Conservation (phyloP, 1,140 invertebrate species). For the Pemphigus obesinymphae region DNA sequence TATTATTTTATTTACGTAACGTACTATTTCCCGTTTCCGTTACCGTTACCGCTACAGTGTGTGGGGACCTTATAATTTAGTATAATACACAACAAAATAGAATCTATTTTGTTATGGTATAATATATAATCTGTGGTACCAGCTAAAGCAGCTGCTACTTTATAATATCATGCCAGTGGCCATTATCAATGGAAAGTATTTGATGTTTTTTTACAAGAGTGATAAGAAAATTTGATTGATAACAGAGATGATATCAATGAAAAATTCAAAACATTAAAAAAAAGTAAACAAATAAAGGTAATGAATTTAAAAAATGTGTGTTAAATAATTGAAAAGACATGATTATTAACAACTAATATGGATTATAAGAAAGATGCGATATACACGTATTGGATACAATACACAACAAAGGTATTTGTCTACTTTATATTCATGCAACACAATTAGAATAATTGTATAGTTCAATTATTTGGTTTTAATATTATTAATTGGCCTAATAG, state of each 20-base stretch:
- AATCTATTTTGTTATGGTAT: too few species aligned
- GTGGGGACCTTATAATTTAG: too few species aligned
- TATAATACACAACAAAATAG: too few species aligned
- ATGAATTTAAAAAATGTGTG: constrained; percentile 18
- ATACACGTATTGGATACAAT: constrained; percentile 56
- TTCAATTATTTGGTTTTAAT: neutral
- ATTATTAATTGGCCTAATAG: neutral
- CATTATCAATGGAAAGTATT: too few species aligned
- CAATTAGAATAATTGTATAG: neutral
- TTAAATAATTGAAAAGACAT: constrained; percentile 20
- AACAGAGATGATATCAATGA: constrained; percentile 6
- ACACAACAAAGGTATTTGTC: constrained; percentile 53
- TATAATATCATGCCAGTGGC: too few species aligned
- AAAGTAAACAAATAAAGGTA: constrained; percentile 22
- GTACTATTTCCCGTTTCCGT: too few species aligned
- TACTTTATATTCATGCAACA: neutral
- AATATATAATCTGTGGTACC: too few species aligned
- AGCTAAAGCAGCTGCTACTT: too few species aligned
- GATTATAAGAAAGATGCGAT: constrained; percentile 54
- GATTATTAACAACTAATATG: constrained; percentile 47
- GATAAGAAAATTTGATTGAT: neutral
- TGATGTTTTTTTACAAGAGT: too few species aligned
- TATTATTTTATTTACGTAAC: too few species aligned
- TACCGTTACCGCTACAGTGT: too few species aligned
- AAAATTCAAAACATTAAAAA: constrained; percentile 22